These are phyloP conservation scores for Ostrea edulis DNA, from an alignment of 1,140 invertebrate species.

Conservation along the genomic window DNA sequence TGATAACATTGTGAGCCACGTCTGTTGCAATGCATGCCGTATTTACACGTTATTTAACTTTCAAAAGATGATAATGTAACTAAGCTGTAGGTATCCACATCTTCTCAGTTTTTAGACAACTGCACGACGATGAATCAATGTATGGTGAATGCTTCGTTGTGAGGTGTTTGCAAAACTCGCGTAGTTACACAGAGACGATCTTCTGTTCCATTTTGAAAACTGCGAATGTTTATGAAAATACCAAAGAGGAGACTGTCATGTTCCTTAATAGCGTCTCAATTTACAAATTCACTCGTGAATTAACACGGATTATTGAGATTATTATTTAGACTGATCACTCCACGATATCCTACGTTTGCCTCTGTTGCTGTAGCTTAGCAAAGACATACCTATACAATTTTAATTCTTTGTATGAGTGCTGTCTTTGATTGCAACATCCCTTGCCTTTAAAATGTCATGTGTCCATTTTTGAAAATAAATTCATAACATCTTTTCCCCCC, in stretches of 20 bases:
- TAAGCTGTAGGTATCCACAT: neutral
- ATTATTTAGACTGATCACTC: no score
- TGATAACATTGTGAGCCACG: neutral
- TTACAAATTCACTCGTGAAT: no score
- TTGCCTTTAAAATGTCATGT: neutral
- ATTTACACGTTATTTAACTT: neutral
- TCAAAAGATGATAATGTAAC: constrained; percentile 2
- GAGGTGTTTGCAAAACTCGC: neutral
- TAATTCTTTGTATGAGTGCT: neutral
- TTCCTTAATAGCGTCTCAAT: no score
- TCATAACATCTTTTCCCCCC: constrained; percentile 1
- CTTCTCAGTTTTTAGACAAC: neutral
- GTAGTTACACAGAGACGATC: neutral
- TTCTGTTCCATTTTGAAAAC: neutral
- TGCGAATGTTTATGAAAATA: neutral
- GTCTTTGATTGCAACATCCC: neutral
- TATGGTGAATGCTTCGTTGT: neutral
- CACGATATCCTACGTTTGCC: no score
- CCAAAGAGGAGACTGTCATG: no score
- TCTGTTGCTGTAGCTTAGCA: no score
- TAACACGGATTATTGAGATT: no score
- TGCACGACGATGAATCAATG: neutral
- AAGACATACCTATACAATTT: no score
- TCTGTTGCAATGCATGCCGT: neutral
- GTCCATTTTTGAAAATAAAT: neutral